Base-by-base conservation (phyloP, 2,797 vertebrate genomes). In the Varecia variegata region DNA sequence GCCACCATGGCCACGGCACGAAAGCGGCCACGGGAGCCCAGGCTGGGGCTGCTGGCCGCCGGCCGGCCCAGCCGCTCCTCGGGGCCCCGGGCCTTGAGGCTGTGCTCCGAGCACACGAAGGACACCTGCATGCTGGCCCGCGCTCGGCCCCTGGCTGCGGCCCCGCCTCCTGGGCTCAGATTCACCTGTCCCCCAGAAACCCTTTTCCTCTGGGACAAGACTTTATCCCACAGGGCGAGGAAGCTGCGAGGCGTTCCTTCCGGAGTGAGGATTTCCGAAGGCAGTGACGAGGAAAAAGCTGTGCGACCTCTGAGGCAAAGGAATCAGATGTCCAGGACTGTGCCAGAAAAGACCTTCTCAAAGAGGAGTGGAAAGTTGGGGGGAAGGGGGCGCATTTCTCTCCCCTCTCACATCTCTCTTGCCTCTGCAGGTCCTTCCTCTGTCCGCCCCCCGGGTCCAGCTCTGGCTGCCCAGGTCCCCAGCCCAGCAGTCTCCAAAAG, bases 1-100 rank as follows among this genome's bases (percentile, higher is more conserved):
- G 99, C 99, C 96, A 99, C 99, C 99, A 99, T 99, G 77, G 99
- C 99, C 98, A 99, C 99, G 0, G 99, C 98, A 7, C 99, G 98
- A 99, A 99, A 99, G 98, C 99, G 99, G 98, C 99, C 98, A 30
- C 99, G 99, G 21, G 99, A 99, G 93, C 99, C 99, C 6, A 99
- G 99, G 98, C 98, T 99, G 82, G 99, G 99, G 98, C 99, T 99
- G 98, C 99, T 99, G 98, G 99, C 98, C 2, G 99, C 99, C 77
- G 99, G 99, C 11, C 99, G 98, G 97, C 99, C 99, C 68, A 99
- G 99, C 25, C 99, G 98, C 79, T 99, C 99, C 52, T 99, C 99
- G 0, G 99, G 98, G 96, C 98, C 99, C 93, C 99, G 99, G 98
- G 98, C 99, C 80, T 99, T 99, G 68, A 99, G 99, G 96, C 99